These are phyloP conservation scores for Heliocidaris erythrogramma DNA, from an alignment of 35 echinoderm and acorn worm species.

Conservation along the genomic window DNA sequence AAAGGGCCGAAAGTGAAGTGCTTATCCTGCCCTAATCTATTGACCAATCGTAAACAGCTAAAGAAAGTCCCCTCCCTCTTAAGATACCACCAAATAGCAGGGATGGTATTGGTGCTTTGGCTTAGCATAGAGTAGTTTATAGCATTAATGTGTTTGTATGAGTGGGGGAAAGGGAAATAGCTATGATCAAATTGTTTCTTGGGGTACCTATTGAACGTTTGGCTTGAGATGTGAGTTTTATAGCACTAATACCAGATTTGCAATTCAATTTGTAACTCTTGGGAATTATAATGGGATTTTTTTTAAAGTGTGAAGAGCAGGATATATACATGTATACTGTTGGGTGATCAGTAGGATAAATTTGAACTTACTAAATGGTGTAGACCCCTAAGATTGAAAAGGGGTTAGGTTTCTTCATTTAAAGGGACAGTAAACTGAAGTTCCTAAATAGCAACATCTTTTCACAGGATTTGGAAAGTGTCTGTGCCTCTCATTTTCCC, in stretches of 20 bases:
- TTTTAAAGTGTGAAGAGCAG: neutral
- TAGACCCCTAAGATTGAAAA: neutral
- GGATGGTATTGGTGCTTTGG: slow-evolving; percentile 15
- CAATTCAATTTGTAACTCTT: neutral
- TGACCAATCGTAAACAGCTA: neutral
- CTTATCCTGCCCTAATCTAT: neutral
- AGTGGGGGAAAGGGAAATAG: slow-evolving; percentile 6
- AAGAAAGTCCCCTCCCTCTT: neutral
- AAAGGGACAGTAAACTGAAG: too few relatives aligned
- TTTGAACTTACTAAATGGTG: neutral
- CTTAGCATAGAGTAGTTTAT: neutral
- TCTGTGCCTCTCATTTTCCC: too few relatives aligned
- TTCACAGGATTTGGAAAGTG: too few relatives aligned
- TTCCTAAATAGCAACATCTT: too few relatives aligned
- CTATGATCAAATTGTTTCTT: neutral
- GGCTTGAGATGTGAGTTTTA: neutral
- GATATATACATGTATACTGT: neutral
- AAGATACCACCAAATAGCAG: neutral
- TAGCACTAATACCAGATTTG: neutral
- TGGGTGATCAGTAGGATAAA: neutral
- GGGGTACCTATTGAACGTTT: neutral
- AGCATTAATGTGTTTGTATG: slow-evolving; percentile 12
- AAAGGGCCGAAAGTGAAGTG: slow-evolving; percentile 34
- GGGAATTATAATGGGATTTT: neutral
- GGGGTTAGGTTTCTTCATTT: neutral